Evolutionary conservation across 2,888 invertebrate species (phyloP).

Genomic region (Copidosoma aretas): DNA sequence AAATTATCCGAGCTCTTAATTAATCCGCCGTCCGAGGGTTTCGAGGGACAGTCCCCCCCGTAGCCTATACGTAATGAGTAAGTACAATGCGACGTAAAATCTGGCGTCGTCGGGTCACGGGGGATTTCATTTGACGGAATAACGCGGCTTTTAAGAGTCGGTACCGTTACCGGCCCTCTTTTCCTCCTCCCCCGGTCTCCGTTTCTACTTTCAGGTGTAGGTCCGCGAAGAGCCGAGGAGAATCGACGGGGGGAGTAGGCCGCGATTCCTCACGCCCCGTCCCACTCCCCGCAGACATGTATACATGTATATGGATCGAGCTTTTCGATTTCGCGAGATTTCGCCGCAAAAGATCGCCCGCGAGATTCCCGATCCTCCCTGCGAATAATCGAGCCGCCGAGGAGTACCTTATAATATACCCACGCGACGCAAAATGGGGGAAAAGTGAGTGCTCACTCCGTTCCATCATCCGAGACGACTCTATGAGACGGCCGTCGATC

Average conservation of each 20-base stretch:
- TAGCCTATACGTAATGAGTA: too few species aligned
- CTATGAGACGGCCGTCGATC: too few species aligned
- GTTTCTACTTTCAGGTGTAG: conserved; percentile 16
- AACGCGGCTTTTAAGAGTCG: conserved; percentile 60
- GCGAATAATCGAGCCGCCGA: conserved; percentile 14
- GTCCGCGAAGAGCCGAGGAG: conserved; percentile 39
- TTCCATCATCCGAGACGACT: too few species aligned
- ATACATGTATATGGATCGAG: conserved; percentile 14
- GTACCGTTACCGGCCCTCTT: conserved; percentile 57
- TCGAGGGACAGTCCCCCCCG: background rate
- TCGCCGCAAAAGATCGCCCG: conserved; percentile 27
- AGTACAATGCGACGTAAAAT: conserved; percentile 5
- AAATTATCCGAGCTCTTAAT: conserved; percentile 40
- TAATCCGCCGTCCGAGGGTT: conserved; percentile 25
- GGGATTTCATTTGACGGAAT: conserved; percentile 61
- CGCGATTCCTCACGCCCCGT: conserved; percentile 17
- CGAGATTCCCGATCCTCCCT: conserved; percentile 19
- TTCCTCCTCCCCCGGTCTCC: background rate
- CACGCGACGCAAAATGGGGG: too few species aligned
- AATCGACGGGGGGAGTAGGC: too few species aligned
- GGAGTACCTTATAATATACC: background rate
- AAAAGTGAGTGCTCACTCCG: too few species aligned
- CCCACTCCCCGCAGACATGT: conserved; percentile 2
- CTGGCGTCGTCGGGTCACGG: conserved; percentile 55
- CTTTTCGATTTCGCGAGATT: conserved; percentile 34